Base-by-base conservation (phyloP, 2,797 vertebrate species). In the Sebastes baramenuke region DNA sequence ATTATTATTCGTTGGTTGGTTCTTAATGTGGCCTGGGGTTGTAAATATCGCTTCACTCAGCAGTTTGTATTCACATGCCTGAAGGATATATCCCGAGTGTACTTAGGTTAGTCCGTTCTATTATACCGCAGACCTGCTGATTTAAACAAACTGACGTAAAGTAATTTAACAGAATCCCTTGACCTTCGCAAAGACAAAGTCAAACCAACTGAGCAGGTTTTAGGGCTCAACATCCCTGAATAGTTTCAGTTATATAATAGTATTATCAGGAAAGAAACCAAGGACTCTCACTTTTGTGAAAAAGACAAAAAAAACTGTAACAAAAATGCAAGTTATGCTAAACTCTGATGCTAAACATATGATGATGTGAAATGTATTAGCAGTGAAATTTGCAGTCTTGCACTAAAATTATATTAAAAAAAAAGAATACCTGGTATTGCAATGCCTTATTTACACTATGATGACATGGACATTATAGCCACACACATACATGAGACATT, bases 1-100 rank as follows among this genome's bases (percentile, higher is more conserved):
- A 84, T 90, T 92, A 89, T 91, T 89, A 89, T 90, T 92, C 81
- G 89, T 93, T 88, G 83, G 88, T 94, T 86, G 87, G 72, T 89
- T 90, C 86, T 84, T 89, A 88, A 88, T 86, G 80, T 89, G 84
- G 79, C 88, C 68, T 52, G 60, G 82, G 89, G 92, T 92, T 84
- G 79, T 49, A 85, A 86, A 89, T 67, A 84, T 29, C 6, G 80
- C 92, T 87, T 89, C 75, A 22, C 84, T 95, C 91, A 91, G 90
- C 90, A 88, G 38, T 83, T 80, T 87, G 64, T 81, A 91, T 92
- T 86, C 77, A 85, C 61, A 68, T 24, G 75, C 67, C 81, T 69
- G 60, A 89, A 83, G 81, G 76, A 88, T 87, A 74, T 73, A 86
- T 81, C 75, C 80, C 16, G 27, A 81, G 85, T 76, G 80, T 84